phyloP scores from a whole-genome alignment of 2,888 invertebrate genomes.

The Hemistola chrysoprasaria region DNA sequence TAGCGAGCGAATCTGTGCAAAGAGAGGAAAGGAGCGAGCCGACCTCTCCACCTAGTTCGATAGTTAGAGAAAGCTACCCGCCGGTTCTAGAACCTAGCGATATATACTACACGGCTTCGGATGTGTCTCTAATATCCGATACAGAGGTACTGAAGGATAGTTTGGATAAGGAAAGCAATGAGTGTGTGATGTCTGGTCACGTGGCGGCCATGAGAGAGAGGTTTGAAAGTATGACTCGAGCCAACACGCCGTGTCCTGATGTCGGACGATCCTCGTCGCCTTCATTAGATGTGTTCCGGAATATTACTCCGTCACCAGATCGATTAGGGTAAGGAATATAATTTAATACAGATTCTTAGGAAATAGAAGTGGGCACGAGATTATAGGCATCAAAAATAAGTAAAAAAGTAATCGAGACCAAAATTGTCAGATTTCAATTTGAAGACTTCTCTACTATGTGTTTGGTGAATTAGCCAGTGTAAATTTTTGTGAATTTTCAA shows the following conservation, averaged over 20 bases:
- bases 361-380: too few relatives aligned
- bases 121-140: slow-evolving; percentile 63
- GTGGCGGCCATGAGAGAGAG: slow-evolving; percentile 78
- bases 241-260: slow-evolving; percentile 69
- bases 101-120: slow-evolving; percentile 71
- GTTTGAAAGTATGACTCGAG: slow-evolving; percentile 75
- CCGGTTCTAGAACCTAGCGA: slow-evolving; percentile 71
- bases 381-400: too few relatives aligned
- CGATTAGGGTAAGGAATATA: slow-evolving; percentile 40
- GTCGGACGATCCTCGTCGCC: slow-evolving; percentile 41
- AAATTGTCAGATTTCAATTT: too few relatives aligned
- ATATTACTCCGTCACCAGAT: slow-evolving; percentile 65
- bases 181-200: slow-evolving; percentile 68
- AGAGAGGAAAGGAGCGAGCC: slow-evolving; percentile 12
- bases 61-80: too few relatives aligned
- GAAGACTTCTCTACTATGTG: too few relatives aligned
- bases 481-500: too few relatives aligned
- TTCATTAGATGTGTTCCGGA: slow-evolving; percentile 53
- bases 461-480: too few relatives aligned
- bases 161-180: slow-evolving; percentile 45
- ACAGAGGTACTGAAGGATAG: slow-evolving; percentile 42
- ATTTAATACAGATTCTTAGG: not conserved
- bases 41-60: slow-evolving; percentile 49
- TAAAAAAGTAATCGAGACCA: too few relatives aligned
- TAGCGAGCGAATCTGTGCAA: slow-evolving; percentile 27